A percentile compares a stretch with the other conserved stretches of the same genome.
Conservation (phyloP, 1,140 invertebrate genomes). For the Euwallacea fornicatus region DNA sequence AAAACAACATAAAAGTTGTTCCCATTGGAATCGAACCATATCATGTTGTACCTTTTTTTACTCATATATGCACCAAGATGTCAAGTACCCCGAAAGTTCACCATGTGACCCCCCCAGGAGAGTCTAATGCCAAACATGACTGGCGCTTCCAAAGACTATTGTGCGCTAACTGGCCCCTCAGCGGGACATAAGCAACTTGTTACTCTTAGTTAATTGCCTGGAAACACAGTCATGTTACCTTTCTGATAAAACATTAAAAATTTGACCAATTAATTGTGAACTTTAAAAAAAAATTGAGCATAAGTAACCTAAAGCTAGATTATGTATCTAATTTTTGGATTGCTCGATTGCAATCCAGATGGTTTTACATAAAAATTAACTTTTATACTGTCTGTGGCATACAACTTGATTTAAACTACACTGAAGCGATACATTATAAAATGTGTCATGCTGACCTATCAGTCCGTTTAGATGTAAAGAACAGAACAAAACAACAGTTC, state of each 20-base stretch:
- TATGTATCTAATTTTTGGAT: no score
- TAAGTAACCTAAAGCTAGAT: no score
- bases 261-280: neutral
- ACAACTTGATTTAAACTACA: no score
- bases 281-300: no score
- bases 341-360: no score
- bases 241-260: neutral
- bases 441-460: slow-evolving; percentile 34
- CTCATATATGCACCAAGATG: neutral
- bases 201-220: slow-evolving; percentile 30
- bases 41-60: no score
- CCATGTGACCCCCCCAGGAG: slow-evolving; percentile 26
- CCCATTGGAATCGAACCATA: no score
- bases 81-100: slow-evolving; percentile 9
- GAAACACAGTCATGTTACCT: no score
- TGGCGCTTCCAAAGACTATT: slow-evolving; percentile 33
- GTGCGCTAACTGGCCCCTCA: slow-evolving; percentile 36
- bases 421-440: slow-evolving; percentile 16
- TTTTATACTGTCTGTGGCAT: no score
- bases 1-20: no score
- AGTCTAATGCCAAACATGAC: slow-evolving; percentile 38
- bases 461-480: slow-evolving; percentile 35
- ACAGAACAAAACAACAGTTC: slow-evolving; percentile 37
- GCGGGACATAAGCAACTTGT: slow-evolving; percentile 32
- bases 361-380: no score